These are phyloP conservation scores for Monopis laevigella DNA, from an alignment of 2,888 invertebrate species.

Conservation along the genomic window DNA sequence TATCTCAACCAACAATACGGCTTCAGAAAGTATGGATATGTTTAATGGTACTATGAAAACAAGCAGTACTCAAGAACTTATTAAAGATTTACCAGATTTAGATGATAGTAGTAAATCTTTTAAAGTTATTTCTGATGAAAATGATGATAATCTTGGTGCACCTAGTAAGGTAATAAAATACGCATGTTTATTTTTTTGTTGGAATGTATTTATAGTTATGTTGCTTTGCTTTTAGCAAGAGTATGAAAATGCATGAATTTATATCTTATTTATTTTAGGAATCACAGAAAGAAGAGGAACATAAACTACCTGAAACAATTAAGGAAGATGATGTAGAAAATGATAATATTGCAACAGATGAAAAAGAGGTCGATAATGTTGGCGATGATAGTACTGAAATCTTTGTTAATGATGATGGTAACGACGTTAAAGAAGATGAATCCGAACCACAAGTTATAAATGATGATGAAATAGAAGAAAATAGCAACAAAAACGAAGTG, in stretches of 20 bases:
- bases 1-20: conserved; percentile 54
- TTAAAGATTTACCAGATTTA: conserved; percentile 50
- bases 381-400: conserved; percentile 8
- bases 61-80: conserved; percentile 54
- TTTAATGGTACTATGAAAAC: conserved; percentile 41
- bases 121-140: conserved; percentile 8
- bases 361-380: conserved; percentile 7
- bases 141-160: conserved; percentile 1
- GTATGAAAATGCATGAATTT: conserved; percentile 40
- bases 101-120: conserved; percentile 32
- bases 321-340: conserved; percentile 9
- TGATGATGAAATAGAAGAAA: conserved; percentile 13
- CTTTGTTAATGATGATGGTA: conserved; percentile 14
- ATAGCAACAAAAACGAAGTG: conserved; percentile 13
- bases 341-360: not conserved
- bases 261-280: conserved; percentile 52
- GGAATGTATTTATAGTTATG: conserved; percentile 10
- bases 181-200: not conserved
- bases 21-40: conserved; percentile 42
- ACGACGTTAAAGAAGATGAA: conserved; percentile 18
- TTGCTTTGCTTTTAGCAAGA: conserved; percentile 13
- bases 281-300: conserved; percentile 27
- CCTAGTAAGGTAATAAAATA: conserved; percentile 14
- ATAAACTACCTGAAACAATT: conserved; percentile 17
- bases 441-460: conserved; percentile 17